These are phyloP conservation scores for Stegophylla sp. DNA, from an alignment of 2,888 invertebrate species.

Conservation along the genomic window DNA sequence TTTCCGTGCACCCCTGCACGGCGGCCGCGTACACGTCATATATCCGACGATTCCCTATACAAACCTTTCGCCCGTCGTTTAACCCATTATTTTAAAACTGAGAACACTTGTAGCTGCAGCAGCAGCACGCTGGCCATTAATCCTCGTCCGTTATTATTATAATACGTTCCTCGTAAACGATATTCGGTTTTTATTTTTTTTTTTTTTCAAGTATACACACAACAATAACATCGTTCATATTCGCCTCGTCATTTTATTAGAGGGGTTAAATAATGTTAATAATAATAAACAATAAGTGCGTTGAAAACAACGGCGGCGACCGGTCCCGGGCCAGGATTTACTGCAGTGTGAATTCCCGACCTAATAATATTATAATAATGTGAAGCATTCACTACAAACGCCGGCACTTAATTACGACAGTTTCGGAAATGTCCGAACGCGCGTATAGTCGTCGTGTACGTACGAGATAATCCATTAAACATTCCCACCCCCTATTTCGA, in stretches of 20 bases:
- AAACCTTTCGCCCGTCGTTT: conserved; percentile 48
- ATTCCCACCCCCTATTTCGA: neutral
- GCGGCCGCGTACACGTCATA: too few species aligned
- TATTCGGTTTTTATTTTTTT: conserved; percentile 1
- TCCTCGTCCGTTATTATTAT: neutral
- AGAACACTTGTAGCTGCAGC: conserved; percentile 30
- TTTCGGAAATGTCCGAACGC: neutral
- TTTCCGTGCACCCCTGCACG: conserved; percentile 10
- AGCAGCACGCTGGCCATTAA: neutral
- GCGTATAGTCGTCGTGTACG: neutral
- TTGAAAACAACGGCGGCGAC: neutral
- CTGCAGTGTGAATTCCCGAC: neutral
- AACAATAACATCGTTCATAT: neutral
- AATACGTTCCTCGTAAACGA: neutral
- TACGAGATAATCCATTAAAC: neutral
- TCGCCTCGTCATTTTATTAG: conserved; percentile 8
- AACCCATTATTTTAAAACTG: conserved; percentile 34
- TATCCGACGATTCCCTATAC: conserved; percentile 26
- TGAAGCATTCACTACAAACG: neutral
- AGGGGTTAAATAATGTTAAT: neutral
- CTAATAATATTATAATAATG: neutral
- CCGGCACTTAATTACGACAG: neutral
- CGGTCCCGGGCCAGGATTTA: neutral
- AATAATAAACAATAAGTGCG: neutral
- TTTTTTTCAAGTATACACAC: neutral